Conservation (phyloP, 2,797 vertebrate species). For the Meda fulgida region DNA sequence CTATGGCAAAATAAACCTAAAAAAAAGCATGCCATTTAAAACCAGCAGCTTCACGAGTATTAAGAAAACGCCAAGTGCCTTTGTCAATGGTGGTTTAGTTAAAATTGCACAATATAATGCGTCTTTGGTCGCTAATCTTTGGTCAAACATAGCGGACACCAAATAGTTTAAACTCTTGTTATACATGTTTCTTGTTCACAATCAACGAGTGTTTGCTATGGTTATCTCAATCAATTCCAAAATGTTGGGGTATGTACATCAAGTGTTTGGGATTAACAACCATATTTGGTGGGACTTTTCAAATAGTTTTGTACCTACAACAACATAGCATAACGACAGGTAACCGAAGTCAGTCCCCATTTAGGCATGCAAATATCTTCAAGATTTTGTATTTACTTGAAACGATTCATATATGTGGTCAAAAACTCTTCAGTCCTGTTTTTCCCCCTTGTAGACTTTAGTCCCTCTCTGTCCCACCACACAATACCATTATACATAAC, state of each 20-base stretch:
- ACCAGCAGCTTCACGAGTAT: neutral
- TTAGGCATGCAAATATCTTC: neutral
- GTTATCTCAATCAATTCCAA: neutral
- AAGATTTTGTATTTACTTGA: neutral
- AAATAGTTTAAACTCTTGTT: neutral
- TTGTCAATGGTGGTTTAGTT: neutral
- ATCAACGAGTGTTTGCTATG: neutral
- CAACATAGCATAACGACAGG: neutral
- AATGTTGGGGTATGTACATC: neutral
- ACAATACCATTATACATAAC: neutral
- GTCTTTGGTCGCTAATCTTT: conserved; percentile 34
- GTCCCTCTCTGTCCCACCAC: neutral
- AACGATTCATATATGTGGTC: neutral
- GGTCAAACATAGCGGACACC: conserved; percentile 12
- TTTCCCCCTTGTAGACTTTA: neutral
- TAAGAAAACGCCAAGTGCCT: neutral
- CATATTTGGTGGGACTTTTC: conserved; percentile 17
- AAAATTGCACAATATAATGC: neutral
- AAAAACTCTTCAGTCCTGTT: neutral
- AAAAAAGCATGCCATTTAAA: neutral
- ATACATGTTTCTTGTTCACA: neutral
- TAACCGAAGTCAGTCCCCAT: neutral
- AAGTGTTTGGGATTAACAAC: conserved; percentile 23
- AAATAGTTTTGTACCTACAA: neutral
- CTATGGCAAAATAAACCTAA: neutral